Evolutionary conservation across 2,888 invertebrate species (phyloP).

Genomic region (Lasioglossum figueresi): DNA sequence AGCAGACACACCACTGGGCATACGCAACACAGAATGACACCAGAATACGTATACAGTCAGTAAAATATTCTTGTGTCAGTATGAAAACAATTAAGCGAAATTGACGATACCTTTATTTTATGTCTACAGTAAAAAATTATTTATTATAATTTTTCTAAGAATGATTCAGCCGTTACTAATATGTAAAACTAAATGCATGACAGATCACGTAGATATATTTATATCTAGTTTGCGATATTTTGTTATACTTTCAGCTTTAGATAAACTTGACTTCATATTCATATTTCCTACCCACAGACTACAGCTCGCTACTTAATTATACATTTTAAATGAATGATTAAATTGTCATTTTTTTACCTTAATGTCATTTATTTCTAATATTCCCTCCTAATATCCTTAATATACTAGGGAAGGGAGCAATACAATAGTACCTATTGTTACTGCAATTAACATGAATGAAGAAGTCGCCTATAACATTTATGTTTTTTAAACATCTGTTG

Average conservation of each 20-base stretch:
- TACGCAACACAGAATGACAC: background rate
- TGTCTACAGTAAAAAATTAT: slow-evolving; percentile 36
- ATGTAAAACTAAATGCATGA: slow-evolving; percentile 6
- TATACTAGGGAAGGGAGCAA: background rate
- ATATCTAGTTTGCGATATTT: slow-evolving; percentile 10
- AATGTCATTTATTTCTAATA: slow-evolving; percentile 1
- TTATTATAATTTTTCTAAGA: slow-evolving; percentile 45
- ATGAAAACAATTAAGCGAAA: background rate
- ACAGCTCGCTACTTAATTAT: slow-evolving; percentile 19
- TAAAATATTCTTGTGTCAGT: slow-evolving; percentile 7
- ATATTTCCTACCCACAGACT: slow-evolving; percentile 11
- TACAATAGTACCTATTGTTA: background rate
- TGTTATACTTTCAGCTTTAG: slow-evolving; percentile 11
- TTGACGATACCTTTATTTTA: slow-evolving; percentile 21
- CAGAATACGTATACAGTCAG: slow-evolving; percentile 2
- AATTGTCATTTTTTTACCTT: slow-evolving; percentile 22
- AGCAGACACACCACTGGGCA: background rate
- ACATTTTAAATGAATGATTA: slow-evolving; percentile 26
- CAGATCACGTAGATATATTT: slow-evolving; percentile 9
- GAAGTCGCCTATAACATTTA: background rate
- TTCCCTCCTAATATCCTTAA: background rate
- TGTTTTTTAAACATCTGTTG: background rate
- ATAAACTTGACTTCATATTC: slow-evolving; percentile 23
- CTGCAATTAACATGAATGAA: background rate
- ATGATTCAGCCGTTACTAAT: background rate